phyloP scores from a whole-genome alignment of 2,888 invertebrate species.

The Chironomus tentans region DNA sequence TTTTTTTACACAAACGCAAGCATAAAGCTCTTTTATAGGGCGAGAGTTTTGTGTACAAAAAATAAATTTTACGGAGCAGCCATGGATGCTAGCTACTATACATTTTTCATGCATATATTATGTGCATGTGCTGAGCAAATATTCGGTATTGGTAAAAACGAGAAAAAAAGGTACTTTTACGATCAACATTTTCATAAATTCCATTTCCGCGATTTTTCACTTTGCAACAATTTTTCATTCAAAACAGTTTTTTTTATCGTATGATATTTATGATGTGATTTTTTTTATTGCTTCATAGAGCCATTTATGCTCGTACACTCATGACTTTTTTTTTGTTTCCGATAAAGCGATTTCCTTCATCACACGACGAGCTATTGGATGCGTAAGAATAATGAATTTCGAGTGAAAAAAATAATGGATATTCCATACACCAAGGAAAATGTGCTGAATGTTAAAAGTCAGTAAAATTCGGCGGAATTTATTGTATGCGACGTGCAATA shows the following conservation, averaged over 20 bases:
- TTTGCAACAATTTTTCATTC: neutral
- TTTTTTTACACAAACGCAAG: no score
- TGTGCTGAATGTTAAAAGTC: neutral
- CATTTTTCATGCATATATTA: no score
- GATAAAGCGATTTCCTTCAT: neutral
- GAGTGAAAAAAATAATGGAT: neutral
- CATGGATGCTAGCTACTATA: no score
- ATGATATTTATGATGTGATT: neutral
- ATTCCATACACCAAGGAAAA: neutral
- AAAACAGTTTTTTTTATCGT: neutral
- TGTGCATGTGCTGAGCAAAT: no score
- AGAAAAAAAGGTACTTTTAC: no score
- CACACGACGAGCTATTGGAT: neutral
- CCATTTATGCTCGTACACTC: neutral
- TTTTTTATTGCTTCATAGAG: neutral
- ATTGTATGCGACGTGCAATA: conserved; percentile 9
- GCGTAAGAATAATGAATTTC: neutral
- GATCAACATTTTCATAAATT: conserved; percentile 17
- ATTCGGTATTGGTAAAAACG: no score
- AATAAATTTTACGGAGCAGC: no score
- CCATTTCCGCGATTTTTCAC: conserved; percentile 8
- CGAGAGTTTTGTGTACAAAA: no score
- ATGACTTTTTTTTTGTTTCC: neutral
- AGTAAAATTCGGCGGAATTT: neutral
- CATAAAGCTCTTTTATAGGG: no score